Conservation (phyloP, 2,113 vertebrate genomes). For the Microcebus jonahi region DNA sequence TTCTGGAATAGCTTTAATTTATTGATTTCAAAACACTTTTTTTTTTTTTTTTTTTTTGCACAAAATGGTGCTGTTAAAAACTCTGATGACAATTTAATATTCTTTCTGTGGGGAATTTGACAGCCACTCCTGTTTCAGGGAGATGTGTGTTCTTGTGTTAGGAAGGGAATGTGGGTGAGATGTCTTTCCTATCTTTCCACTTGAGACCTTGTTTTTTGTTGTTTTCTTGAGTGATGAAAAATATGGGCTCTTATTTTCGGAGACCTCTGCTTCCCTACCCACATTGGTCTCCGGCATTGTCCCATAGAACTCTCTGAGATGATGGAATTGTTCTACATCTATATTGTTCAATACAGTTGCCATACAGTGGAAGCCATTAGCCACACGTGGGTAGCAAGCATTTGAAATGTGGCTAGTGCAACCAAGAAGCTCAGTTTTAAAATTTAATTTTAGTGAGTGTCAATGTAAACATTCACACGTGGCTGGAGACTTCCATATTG, state of each 20-base stretch:
- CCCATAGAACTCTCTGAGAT: background rate
- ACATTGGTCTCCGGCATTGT: background rate
- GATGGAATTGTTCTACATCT: background rate
- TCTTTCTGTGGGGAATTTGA: background rate
- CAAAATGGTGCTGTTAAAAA: background rate
- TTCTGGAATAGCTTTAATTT: background rate
- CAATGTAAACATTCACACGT: background rate
- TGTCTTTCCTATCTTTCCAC: background rate
- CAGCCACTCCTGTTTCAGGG: background rate
- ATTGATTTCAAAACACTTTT: background rate
- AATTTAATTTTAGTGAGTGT: background rate
- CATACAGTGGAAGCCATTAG: background rate
- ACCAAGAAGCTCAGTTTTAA: background rate
- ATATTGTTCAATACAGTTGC: fast-evolving
- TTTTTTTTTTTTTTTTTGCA: too few relatives aligned
- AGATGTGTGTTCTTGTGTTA: background rate
- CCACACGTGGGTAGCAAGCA: background rate
- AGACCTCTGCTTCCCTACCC: background rate
- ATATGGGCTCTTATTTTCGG: background rate
- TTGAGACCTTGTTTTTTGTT: background rate
- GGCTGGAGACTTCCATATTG: background rate
- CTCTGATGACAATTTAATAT: background rate
- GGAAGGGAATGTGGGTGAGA: background rate
- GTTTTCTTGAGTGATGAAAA: background rate
- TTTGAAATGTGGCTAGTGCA: background rate